phyloP scores from a whole-genome alignment of 2,113 vertebrate species.

The Pelecanoides urinatrix region DNA sequence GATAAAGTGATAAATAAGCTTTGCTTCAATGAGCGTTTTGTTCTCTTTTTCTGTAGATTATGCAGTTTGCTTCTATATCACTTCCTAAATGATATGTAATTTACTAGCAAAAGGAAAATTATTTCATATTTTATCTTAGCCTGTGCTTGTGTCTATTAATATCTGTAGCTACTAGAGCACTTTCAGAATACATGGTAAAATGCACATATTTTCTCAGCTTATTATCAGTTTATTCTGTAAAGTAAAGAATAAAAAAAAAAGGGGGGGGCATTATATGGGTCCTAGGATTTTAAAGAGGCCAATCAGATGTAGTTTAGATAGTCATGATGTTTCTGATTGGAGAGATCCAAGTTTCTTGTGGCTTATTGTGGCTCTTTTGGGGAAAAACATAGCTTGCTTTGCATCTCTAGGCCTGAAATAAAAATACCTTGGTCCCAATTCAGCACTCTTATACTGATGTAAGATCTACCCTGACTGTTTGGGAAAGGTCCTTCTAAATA shows the following conservation, averaged over 20 bases:
- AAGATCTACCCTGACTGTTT: background rate
- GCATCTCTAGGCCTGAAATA: constrained; percentile 2
- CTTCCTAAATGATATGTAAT: constrained; percentile 62
- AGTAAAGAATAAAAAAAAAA: constrained; percentile 27
- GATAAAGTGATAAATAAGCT: constrained; percentile 66
- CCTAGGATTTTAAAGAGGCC: constrained; percentile 68
- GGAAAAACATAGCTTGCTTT: background rate
- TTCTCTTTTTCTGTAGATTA: constrained; percentile 49
- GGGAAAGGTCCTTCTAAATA: background rate
- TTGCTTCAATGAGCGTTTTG: constrained; percentile 58
- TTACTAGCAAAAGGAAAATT: constrained; percentile 38
- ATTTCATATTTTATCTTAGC: constrained; percentile 47
- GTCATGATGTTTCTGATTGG: constrained; percentile 78
- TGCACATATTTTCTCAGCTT: constrained; percentile 56
- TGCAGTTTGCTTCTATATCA: constrained; percentile 52
- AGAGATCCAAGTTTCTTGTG: constrained; percentile 67
- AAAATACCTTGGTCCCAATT: background rate
- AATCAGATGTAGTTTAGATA: constrained; percentile 74
- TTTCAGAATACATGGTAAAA: constrained; percentile 49
- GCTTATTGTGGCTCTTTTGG: constrained; percentile 40
- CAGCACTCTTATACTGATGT: background rate
- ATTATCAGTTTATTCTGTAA: constrained; percentile 53
- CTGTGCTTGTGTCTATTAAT: constrained; percentile 69
- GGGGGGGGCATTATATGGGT: constrained; percentile 49
- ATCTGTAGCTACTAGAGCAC: constrained; percentile 61